Conservation (phyloP, 1,140 invertebrate species). For the Eubasilissa regina region DNA sequence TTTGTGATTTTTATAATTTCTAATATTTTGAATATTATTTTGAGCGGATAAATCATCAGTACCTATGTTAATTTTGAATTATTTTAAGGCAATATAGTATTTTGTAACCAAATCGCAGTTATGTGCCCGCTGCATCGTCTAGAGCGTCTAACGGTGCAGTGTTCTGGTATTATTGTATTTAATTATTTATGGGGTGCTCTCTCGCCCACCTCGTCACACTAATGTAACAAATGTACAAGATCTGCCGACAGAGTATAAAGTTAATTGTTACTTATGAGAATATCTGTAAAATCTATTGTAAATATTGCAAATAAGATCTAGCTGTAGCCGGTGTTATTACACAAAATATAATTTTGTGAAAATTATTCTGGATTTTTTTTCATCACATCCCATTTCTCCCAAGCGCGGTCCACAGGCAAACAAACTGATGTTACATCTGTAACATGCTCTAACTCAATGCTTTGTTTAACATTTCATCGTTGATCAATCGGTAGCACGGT, state of each 20-base stretch:
- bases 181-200: slow-evolving; percentile 47
- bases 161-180: slow-evolving; percentile 53
- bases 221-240: slow-evolving; percentile 62
- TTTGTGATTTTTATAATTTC: slow-evolving; percentile 49
- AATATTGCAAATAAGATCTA: slow-evolving; percentile 68
- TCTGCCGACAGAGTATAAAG: slow-evolving; percentile 68
- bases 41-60: not conserved
- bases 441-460: not conserved
- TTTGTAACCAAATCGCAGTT: slow-evolving; percentile 42
- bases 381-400: slow-evolving; percentile 57
- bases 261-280: slow-evolving; percentile 74
- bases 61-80: slow-evolving; percentile 25
- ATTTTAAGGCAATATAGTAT: slow-evolving; percentile 29
- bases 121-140: not conserved
- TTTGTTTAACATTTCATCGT: too few species aligned
- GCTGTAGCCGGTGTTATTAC: slow-evolving; percentile 73
- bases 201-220: slow-evolving; percentile 40
- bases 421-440: too few species aligned
- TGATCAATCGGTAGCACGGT: too few species aligned
- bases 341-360: slow-evolving; percentile 75
- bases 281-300: slow-evolving; percentile 71
- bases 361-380: slow-evolving; percentile 62
- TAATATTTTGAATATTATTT: slow-evolving; percentile 30
- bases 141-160: slow-evolving; percentile 35
- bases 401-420: too few species aligned